Evolutionary conservation across 2,888 invertebrate genomes (phyloP), one percentile per base, ranked within the genome.

Genomic region (Tortricodes alternella): DNA sequence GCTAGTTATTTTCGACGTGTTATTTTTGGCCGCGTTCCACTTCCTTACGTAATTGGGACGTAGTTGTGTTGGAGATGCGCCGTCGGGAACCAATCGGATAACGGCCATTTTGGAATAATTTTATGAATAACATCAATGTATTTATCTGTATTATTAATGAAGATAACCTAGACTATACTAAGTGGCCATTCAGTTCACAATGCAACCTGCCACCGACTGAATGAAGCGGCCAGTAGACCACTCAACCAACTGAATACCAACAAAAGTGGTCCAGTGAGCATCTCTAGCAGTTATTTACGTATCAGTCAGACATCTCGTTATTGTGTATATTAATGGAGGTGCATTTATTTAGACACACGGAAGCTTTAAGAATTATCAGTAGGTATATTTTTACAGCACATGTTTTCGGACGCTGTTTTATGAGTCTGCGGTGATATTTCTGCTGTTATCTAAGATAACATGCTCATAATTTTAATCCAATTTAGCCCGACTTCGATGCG

Each of bases 21-120:
- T 51, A 57, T 57, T 24, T 51, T 51, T 55, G 59, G 55, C 50
- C 27, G 18, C 37, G 38, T 9, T 49, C 53, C 41, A 46, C 43
- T 32, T 53, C 35, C 38, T 56, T 51, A 46, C 55, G 59, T 44
- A 59, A 56, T 46, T 44, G 48, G 46, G 13, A 11, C 16, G 37
- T 37, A 44, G 41, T 29, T 46, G 39, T 46, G 53, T 34, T 23
- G 13, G 32, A 11, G 32, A 21, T 23, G 13, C 9, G 19, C 38
- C 29, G 3, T 15, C 15, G 11, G 18, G 18, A 18, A 18, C 34
- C 6, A 9, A 35, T 8, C 13, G 6, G 7, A 13, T 32, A n/a
- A n/a, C n/a, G n/a, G n/a, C n/a, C n/a, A n/a, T n/a, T n/a, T 11
- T 11, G 27, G 27, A 19, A 3, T 21, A 9, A 11, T 24, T 15